Percentiles rank a stretch among this genome's conserved stretches.
These are phyloP conservation scores for Thalpophila matura DNA, from an alignment of 2,888 invertebrate genomes.

Conservation along the genomic window DNA sequence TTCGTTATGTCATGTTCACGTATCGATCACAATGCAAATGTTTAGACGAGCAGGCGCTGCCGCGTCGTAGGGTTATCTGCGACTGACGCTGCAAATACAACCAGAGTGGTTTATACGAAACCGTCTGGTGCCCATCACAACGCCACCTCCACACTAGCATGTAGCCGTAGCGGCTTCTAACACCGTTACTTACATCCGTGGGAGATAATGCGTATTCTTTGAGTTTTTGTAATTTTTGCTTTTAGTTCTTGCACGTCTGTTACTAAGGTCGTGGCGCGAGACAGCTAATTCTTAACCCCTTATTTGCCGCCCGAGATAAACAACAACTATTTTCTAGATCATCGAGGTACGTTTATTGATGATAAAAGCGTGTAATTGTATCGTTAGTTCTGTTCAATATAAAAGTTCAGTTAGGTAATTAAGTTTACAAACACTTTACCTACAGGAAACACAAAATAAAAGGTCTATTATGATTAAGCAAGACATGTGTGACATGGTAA, in stretches of 20 bases:
- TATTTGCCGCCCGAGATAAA: background rate
- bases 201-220: constrained; percentile 38
- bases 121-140: constrained; percentile 44
- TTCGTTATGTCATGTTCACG: constrained; percentile 55
- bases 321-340: constrained; percentile 7
- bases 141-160: constrained; percentile 60
- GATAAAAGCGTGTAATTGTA: background rate
- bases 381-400: background rate
- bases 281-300: constrained; percentile 15
- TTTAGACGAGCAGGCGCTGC: constrained; percentile 54
- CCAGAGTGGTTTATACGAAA: constrained; percentile 63
- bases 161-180: constrained; percentile 57
- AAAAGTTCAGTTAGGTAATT: background rate
- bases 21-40: constrained; percentile 41
- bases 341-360: background rate
- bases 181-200: constrained; percentile 62
- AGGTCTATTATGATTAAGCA: constrained; percentile 5
- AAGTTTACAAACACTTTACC: background rate
- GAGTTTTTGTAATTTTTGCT: constrained; percentile 23
- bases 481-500: background rate
- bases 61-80: constrained; percentile 51
- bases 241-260: constrained; percentile 2
- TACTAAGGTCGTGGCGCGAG: constrained; percentile 8
- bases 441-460: background rate
- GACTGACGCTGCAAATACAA: constrained; percentile 58